Evolutionary conservation across 1,140 invertebrate genomes (phyloP), one percentile per base, ranked within the genome.

Genomic region (Zaprionus ornatus): DNA sequence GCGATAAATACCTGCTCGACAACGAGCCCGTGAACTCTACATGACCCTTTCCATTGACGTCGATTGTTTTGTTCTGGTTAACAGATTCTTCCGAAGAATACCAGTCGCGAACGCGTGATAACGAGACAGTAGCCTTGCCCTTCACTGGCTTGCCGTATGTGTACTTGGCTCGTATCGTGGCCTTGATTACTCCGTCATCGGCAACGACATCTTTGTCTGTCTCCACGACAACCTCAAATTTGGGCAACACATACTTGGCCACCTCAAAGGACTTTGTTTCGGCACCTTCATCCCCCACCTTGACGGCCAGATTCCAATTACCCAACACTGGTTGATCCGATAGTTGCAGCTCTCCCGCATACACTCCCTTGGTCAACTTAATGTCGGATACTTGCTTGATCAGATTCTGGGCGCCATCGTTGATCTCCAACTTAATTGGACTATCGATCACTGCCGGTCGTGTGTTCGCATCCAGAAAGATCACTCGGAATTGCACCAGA

Each of bases 201-300:
- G 97, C 96, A 1, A 96, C 96, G 0, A 96, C 94, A 92, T 98
- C 97, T 70, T 96, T 94, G 1, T 97, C 96, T 1, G 97, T 94
- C 57, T 97, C 95, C 23, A 99, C 95, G 0, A 95, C 94, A 17
- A 99, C 97, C 91, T 98, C 95, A 93, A 98, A 99, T 82, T 98
- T 98, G 0, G 98, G 98, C 35, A 98, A 93, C 27, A 99, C 96
- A 92, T 99, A 99, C 93, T 99, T 97, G 3, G 97, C 97, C 13
- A 92, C 92, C 54, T 91, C 84, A 29, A 92, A 92, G 21, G 59
- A 37, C 57, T 92, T 92, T 1, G 40, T 67, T 25, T 81, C 77
- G 12, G 52, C 3, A 35, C 92, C 67, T 40, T 77, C 64, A 37
- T 79, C 84, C 6, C 73, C 77, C 1, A 77, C 21, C 42, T 92